phyloP scores from a whole-genome alignment of 2,888 invertebrate species.

The Rosalia funebris region DNA sequence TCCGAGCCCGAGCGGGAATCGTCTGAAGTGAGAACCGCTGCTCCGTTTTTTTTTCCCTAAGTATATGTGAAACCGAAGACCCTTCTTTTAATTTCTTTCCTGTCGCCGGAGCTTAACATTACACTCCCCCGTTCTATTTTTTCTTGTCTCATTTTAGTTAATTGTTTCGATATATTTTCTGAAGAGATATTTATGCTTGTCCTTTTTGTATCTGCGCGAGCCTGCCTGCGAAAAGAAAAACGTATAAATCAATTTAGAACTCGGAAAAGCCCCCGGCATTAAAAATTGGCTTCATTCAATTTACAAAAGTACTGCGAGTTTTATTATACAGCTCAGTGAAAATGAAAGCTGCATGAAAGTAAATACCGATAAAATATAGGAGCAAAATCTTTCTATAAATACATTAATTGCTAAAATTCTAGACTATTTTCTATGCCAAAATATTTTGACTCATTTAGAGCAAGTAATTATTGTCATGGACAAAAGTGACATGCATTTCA shows the following conservation, averaged over 20 bases:
- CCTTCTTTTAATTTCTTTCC: slow-evolving; percentile 58
- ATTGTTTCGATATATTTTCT: slow-evolving; percentile 60
- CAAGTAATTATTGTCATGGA: no score
- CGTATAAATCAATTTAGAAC: slow-evolving; percentile 29
- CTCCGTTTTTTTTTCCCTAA: slow-evolving; percentile 29
- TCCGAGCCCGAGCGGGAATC: background rate
- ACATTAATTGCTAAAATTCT: no score
- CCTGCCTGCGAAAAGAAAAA: slow-evolving; percentile 1
- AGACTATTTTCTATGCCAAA: no score
- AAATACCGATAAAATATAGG: no score
- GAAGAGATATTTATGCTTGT: slow-evolving; percentile 40
- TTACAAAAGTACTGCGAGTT: no score
- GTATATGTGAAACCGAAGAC: slow-evolving; percentile 39
- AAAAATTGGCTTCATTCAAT: background rate
- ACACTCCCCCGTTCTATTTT: slow-evolving; percentile 55
- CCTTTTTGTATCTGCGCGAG: slow-evolving; percentile 33
- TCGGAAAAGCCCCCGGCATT: background rate
- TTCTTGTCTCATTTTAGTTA: slow-evolving; percentile 60
- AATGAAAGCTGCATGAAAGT: no score
- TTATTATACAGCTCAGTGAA: no score
- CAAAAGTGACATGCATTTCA: no score
- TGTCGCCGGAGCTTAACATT: slow-evolving; percentile 54
- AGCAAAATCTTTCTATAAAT: no score
- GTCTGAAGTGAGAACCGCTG: slow-evolving; percentile 19
- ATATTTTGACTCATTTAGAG: no score